Evolutionary conservation across 2,888 invertebrate species (phyloP).

Genomic region (Cosmopolites sordidus): DNA sequence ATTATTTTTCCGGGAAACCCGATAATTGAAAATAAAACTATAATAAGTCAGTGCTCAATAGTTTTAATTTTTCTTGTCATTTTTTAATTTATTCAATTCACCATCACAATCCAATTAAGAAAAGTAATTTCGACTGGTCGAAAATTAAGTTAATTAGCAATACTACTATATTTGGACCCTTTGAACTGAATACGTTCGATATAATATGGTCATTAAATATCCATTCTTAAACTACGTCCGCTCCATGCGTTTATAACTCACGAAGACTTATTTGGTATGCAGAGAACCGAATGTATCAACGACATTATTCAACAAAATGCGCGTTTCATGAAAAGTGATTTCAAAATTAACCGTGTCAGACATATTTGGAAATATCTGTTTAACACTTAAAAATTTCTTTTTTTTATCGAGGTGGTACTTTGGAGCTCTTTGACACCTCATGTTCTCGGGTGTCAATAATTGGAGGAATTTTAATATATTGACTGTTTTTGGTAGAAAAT

Average conservation of each 20-base stretch:
- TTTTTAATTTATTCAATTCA: no score
- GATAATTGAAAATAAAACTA: no score
- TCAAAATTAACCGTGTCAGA: not conserved
- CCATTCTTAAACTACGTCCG: not conserved
- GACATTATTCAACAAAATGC: slow-evolving; percentile 16
- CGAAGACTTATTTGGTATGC: slow-evolving; percentile 7
- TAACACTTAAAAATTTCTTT: not conserved
- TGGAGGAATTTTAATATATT: no score
- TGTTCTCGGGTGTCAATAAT: no score
- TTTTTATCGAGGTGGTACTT: no score
- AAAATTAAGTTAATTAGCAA: not conserved
- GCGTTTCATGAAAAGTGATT: slow-evolving; percentile 16
- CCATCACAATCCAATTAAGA: no score
- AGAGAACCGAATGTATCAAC: slow-evolving; percentile 16
- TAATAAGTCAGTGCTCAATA: no score
- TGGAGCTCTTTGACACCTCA: no score
- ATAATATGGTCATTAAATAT: not conserved
- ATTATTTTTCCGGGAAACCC: no score
- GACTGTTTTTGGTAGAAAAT: not conserved
- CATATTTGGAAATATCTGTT: not conserved
- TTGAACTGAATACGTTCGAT: not conserved
- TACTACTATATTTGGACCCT: not conserved
- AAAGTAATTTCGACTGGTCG: no score
- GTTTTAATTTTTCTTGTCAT: no score
- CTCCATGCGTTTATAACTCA: not conserved